These are phyloP conservation scores for Scomberomorus guttatus DNA, from an alignment of 2,797 vertebrate genomes.

Conservation along the genomic window DNA sequence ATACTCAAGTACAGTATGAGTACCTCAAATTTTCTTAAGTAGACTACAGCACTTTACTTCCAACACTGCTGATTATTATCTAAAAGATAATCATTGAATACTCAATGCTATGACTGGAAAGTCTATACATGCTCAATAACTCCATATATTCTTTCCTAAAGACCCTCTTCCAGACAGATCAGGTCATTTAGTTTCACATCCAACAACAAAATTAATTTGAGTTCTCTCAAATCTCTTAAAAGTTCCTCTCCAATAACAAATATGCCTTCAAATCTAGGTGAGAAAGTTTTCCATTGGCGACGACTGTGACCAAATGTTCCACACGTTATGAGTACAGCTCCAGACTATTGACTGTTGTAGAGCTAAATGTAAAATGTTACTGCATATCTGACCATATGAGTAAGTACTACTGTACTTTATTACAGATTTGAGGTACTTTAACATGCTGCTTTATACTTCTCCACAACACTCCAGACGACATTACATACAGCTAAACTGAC, in stretches of 20 bases:
- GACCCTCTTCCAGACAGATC: not conserved
- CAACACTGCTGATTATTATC: not conserved
- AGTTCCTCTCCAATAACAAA: not conserved
- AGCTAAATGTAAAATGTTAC: constrained; percentile 22
- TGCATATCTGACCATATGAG: not conserved
- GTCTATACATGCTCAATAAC: not conserved
- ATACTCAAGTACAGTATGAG: too few relatives aligned
- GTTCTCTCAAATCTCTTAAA: not conserved
- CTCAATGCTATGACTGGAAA: not conserved
- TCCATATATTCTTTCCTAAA: not conserved
- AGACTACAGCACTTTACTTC: not conserved
- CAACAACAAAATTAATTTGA: too few relatives aligned
- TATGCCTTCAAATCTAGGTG: constrained; percentile 28
- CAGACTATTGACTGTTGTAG: not conserved
- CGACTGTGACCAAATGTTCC: constrained; percentile 24
- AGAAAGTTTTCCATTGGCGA: constrained; percentile 22
- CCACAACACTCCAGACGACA: not conserved
- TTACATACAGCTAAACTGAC: not conserved
- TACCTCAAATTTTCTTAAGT: not conserved
- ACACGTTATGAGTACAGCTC: not conserved
- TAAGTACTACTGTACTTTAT: not conserved
- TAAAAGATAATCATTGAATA: not conserved
- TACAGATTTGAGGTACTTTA: not conserved
- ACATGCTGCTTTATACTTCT: not conserved
- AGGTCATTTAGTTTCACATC: too few relatives aligned